phyloP scores from a whole-genome alignment of 2,888 invertebrate species.

The Hyalella azteca region DNA sequence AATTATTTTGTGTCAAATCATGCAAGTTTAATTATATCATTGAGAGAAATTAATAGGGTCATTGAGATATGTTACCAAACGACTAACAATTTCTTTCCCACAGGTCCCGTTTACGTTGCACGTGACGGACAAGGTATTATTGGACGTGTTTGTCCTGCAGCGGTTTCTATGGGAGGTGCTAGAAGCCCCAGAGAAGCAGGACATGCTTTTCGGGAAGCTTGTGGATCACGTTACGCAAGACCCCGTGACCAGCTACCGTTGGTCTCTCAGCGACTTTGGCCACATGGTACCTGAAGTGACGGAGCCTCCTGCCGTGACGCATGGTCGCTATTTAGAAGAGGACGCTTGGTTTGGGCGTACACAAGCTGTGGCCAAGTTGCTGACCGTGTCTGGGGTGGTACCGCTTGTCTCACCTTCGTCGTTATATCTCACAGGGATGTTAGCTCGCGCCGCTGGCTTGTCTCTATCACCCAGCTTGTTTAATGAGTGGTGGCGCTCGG shows the following conservation, averaged over 20 bases:
- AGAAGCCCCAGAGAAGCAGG: not conserved
- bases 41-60: too few relatives aligned
- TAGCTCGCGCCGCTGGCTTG: not conserved
- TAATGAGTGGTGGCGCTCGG: not conserved
- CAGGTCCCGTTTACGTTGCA: conserved; percentile 14
- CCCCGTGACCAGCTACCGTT: not conserved
- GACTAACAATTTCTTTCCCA: too few relatives aligned
- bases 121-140: not conserved
- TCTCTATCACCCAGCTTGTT: not conserved
- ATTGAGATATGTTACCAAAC: too few relatives aligned
- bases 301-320: not conserved
- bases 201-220: conserved; percentile 9
- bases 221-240: not conserved
- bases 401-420: conserved; percentile 7
- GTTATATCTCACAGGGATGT: not conserved
- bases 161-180: not conserved
- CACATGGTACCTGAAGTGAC: conserved; percentile 24
- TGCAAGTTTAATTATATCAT: too few relatives aligned
- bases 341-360: conserved; percentile 8
- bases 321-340: not conserved
- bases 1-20: too few relatives aligned
- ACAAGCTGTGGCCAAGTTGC: not conserved
- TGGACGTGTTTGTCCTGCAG: conserved; percentile 13
- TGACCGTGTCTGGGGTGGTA: not conserved
- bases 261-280: not conserved